Conservation (phyloP, 2,113 vertebrate species). For the Setophaga petechia region DNA sequence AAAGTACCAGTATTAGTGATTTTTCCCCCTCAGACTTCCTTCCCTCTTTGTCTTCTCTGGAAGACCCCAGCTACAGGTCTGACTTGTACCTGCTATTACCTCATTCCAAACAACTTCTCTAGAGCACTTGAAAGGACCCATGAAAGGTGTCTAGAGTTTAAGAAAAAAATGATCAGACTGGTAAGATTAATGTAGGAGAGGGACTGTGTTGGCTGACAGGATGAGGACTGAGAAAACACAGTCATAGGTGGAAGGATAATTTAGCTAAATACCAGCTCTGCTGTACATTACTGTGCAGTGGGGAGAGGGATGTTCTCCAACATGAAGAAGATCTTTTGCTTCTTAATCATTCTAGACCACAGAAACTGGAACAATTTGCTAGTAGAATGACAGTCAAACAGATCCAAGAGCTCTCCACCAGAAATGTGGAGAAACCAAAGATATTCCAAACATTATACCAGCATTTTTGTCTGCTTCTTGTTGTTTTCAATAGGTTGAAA, state of each 20-base stretch:
- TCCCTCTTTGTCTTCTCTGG: not conserved
- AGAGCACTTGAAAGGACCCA: not conserved
- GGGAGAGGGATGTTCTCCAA: not conserved
- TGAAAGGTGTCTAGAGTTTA: not conserved
- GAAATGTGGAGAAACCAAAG: not conserved
- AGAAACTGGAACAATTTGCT: not conserved
- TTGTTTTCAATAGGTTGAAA: not conserved
- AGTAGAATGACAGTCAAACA: not conserved
- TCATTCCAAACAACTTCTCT: not conserved
- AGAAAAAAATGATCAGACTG: not conserved
- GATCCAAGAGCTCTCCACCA: not conserved
- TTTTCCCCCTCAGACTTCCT: not conserved
- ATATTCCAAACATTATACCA: not conserved
- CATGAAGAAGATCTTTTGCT: not conserved
- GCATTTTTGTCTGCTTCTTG: not conserved
- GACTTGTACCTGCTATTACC: not conserved
- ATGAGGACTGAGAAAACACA: not conserved
- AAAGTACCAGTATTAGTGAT: not conserved
- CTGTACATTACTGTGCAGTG: not conserved
- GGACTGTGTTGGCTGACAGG: not conserved
- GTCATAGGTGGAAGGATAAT: not conserved
- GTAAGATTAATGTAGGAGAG: not conserved
- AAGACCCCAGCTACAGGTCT: not conserved
- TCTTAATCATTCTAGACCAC: not conserved
- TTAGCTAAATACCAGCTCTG: not conserved